Evolutionary conservation across 2,888 invertebrate genomes (phyloP), one percentile per base, ranked within the genome.

Genomic region (Phyllotreta striolata): DNA sequence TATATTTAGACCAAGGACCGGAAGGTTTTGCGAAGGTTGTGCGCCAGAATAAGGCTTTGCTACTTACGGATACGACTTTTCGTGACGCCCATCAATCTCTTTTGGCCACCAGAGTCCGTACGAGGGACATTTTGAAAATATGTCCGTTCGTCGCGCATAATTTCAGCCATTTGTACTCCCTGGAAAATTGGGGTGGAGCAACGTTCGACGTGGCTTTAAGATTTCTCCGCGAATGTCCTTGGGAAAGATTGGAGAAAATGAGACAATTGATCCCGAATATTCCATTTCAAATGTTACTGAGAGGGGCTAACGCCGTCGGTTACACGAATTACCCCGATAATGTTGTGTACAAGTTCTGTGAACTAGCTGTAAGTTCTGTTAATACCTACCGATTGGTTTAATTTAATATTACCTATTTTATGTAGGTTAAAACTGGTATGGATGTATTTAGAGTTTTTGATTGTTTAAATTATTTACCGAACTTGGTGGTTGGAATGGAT

Each of bases 291-390:
- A 99, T 99, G 98, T 84, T 99, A 72, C 84, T 99, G 66, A 87
- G 99, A 66, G 99, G 99, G 1, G 98, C 99, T 49, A 99, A 98
- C 82, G 98, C 97, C 39, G 98, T 99, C 37, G 99, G 99, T 0
- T 99, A 99, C 82, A 98, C 98, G 1, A 97, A 96, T 83, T 99
- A 99, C 81, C 98, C 99, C 0, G 99, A 99, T 80, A 99, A 99
- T 80, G 97, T 95, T n/a, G 96, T 99, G 10, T 91, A 84, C 84
- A 95, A 97, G 86, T 98, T 98, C 85, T 98, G 98, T 81, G 96
- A 99, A 54, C 85, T 96, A 79, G 93, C 98, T 63, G 96, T 89
- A 70, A 84, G 87, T 67, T 54, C 24, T 24, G 51, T 14, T 52
- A 24, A 24, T 24, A 24, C 4, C 24, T 24, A 4, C 24, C 24